Conservation (phyloP, 2,797 vertebrate species). For the Lacerta bilineata region DNA sequence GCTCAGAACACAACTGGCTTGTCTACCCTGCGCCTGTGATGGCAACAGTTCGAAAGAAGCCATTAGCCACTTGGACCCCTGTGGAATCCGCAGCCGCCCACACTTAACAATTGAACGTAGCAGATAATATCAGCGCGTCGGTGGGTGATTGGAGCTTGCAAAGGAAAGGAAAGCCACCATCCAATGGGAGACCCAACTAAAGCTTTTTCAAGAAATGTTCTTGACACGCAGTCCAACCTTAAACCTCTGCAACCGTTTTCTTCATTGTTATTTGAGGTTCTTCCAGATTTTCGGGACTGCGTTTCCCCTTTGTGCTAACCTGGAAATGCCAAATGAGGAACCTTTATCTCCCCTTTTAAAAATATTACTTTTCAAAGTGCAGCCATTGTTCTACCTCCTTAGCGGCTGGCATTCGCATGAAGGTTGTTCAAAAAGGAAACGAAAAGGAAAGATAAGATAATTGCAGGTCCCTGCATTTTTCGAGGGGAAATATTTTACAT, state of each 20-base stretch:
- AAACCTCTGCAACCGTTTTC: neutral
- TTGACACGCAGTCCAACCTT: neutral
- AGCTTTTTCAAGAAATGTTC: neutral
- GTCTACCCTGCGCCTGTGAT: no score
- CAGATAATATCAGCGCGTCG: neutral
- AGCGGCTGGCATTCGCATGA: neutral
- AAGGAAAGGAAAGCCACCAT: neutral
- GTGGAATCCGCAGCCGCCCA: neutral
- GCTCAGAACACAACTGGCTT: no score
- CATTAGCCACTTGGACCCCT: neutral
- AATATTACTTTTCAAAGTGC: neutral
- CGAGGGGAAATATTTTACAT: conserved; percentile 17
- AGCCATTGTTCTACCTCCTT: neutral
- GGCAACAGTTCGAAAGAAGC: no score
- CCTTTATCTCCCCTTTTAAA: conserved; percentile 21
- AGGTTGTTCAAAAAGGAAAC: neutral
- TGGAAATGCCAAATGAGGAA: conserved; percentile 6
- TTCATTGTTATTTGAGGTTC: conserved; percentile 11
- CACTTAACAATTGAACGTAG: neutral
- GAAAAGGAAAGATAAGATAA: neutral
- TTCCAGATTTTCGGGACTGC: neutral
- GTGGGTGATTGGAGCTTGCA: neutral
- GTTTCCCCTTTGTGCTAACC: conserved; percentile 8
- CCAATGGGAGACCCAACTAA: neutral
- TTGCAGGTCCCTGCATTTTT: neutral